Evolutionary conservation across 64 coral and sea anemone genomes (phyloP), one percentile per base, ranked within the genome.

Genomic region (Montipora cactus): DNA sequence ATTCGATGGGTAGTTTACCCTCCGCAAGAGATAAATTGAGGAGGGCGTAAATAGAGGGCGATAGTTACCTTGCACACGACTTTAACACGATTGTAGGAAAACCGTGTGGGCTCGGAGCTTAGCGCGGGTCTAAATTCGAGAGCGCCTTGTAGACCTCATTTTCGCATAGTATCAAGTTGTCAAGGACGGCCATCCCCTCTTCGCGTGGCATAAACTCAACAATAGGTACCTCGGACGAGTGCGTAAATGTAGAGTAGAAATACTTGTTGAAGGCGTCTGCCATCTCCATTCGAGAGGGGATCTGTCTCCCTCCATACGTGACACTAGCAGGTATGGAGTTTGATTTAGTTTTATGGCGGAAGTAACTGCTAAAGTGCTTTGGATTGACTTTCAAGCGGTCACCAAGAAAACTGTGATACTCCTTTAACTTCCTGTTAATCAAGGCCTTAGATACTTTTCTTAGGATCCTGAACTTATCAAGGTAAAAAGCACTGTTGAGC

Each of bases 241-340:
- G 58, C 7, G 81, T 47, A 47, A 84, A 66, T 12, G 25, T 66
- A 46, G 52, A 66, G 37, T 61, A 84, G 52, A 79, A 83, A 2
- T 7, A 2, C n/a, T 53, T 84, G 8, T 84, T 84, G 58, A 84
- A 66, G 25, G 61, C 81, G 3, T 84, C 81, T 84, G 81, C 53
- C 58, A 58, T 84, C 49, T 59, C 58, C 55, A 46, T 22, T 45
- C 53, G 57, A 84, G 49, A 59, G 28, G 59, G 67, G 81, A 58
- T 45, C 57, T 62, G 79, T 59, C 44, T 49, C 44, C 71, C 76
- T 13, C 48, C 48, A n/a, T 78, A 50, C 11, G 76, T 22, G 4
- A 80, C 78, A 80, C 19, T 80, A 59, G 47, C 78, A 16, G 5
- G 78, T 80, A 80, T 80, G 13, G 78, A 80, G 47, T 80, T 80